Evolutionary conservation across 2,888 invertebrate genomes (phyloP).

Genomic region (Tiliacea aurago): DNA sequence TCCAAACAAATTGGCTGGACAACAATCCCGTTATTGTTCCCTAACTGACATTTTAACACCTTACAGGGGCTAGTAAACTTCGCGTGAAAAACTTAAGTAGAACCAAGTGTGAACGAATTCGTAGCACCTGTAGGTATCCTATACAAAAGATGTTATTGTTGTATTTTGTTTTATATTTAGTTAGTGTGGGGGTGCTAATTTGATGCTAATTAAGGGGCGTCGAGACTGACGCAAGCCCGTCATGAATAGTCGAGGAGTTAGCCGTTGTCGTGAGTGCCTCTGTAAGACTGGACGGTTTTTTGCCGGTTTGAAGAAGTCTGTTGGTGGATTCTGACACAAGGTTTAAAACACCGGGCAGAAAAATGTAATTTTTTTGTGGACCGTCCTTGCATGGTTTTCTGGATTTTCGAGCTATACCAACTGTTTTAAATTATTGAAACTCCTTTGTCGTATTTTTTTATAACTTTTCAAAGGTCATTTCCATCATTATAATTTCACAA

Average conservation of each 20-base stretch:
- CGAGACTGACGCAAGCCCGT: slow-evolving; percentile 45
- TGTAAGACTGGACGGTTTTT: not conserved
- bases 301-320: slow-evolving; percentile 9
- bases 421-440: not conserved
- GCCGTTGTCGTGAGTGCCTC: slow-evolving; percentile 18
- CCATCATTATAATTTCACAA: not conserved
- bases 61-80: slow-evolving; percentile 13
- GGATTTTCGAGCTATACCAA: not conserved
- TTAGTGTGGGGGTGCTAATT: slow-evolving; percentile 57
- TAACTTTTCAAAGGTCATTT: too few species aligned
- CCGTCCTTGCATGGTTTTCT: too few species aligned
- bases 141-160: slow-evolving; percentile 66
- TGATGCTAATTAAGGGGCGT: slow-evolving; percentile 54
- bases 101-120: slow-evolving; percentile 46
- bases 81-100: slow-evolving; percentile 47
- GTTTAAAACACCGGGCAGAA: slow-evolving; percentile 17
- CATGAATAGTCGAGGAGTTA: slow-evolving; percentile 51
- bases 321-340: slow-evolving; percentile 2
- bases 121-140: slow-evolving; percentile 55
- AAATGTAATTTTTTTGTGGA: not conserved
- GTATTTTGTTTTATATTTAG: slow-evolving; percentile 60
- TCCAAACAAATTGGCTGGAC: slow-evolving; percentile 45
- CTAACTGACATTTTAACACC: slow-evolving; percentile 50
- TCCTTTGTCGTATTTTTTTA: not conserved
- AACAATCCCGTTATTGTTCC: slow-evolving; percentile 48